Evolutionary conservation across 53 echinoderm and acorn worm genomes (phyloP).

Genomic region (Holothuria leucospilota): DNA sequence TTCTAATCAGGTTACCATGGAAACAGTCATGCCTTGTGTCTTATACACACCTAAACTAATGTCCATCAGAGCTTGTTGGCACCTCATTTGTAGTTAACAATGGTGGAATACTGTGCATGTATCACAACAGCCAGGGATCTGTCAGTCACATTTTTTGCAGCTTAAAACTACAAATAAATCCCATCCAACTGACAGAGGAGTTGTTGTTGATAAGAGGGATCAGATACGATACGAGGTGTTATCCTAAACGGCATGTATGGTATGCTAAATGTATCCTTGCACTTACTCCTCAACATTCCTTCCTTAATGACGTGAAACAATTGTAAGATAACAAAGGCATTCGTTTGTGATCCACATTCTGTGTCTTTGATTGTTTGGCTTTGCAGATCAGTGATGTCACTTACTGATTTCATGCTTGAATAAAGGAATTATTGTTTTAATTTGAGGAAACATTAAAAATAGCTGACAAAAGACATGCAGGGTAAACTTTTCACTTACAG

Average conservation of each 20-base stretch:
- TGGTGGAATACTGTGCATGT: neutral
- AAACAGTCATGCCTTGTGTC: slow-evolving; percentile 7
- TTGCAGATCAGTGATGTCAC: no score
- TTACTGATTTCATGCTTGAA: no score
- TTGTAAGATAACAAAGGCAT: no score
- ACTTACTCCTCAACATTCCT: slow-evolving; percentile 29
- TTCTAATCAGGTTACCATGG: slow-evolving; percentile 2
- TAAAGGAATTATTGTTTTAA: no score
- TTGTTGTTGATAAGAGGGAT: slow-evolving; percentile 20
- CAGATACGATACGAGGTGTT: slow-evolving; percentile 31
- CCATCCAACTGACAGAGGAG: slow-evolving; percentile 1
- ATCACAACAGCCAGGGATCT: slow-evolving; percentile 28
- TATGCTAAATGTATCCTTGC: slow-evolving; percentile 41
- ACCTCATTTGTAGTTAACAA: slow-evolving; percentile 1
- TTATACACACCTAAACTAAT: neutral
- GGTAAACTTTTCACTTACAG: no score
- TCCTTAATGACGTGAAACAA: slow-evolving; percentile 6
- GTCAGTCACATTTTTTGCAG: slow-evolving; percentile 32
- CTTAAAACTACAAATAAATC: slow-evolving; percentile 22
- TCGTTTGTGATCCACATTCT: no score
- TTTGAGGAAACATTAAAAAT: no score
- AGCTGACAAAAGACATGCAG: no score
- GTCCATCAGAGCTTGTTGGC: neutral
- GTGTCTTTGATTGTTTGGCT: no score
- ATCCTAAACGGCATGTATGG: slow-evolving; percentile 17